Base-by-base conservation (phyloP, 2,888 invertebrate genomes). In the Urechis unicinctus region DNA sequence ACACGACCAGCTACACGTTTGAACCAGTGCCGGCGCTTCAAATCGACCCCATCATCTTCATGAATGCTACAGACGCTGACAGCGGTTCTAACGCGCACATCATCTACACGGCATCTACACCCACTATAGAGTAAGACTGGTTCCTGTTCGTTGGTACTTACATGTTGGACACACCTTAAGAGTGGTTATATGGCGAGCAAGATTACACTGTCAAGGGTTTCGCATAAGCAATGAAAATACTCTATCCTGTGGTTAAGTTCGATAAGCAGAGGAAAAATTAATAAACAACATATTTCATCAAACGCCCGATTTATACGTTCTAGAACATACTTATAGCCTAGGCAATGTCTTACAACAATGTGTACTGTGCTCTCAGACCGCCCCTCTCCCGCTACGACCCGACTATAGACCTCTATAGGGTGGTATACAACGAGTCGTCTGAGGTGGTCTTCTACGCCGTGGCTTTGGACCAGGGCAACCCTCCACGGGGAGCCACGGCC, bases 51-150 rank as follows among this genome's bases (percentile, higher is more conserved):
- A 57, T 69, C n/a, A 56, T 63, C 17, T 55, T 44, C 26, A 61
- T 72, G n/a, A 62, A 55, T 44, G 65, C 67, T 25, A 61, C 65
- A 21, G 72, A 72, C 53, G 60, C 60, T 36, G 72, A 72, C 58
- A 64, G 62, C 21, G 63, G 64, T 1, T 56, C 59, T 50, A 70
- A 70, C 59, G 36, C 36, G 9, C 9, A 36, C 9, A 36, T 36
- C 17, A 9, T 36, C 36, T 36, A 36, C 36, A 36, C 36, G 17
- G 36, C 36, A 9, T 36, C 36, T 17, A 36, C 36, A 13, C 36
- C 36, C 17, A 9, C 9, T 13, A 17, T 36, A 17, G 9, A 13
- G 36, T 36, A 36, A 36, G 36, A n/a, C n/a, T n/a, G n/a, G n/a
- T n/a, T n/a, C n/a, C n/a, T n/a, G n/a, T n/a, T n/a, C n/a, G n/a